These are phyloP conservation scores for Promerops cafer DNA, from an alignment of 2,113 vertebrate species.

Conservation along the genomic window DNA sequence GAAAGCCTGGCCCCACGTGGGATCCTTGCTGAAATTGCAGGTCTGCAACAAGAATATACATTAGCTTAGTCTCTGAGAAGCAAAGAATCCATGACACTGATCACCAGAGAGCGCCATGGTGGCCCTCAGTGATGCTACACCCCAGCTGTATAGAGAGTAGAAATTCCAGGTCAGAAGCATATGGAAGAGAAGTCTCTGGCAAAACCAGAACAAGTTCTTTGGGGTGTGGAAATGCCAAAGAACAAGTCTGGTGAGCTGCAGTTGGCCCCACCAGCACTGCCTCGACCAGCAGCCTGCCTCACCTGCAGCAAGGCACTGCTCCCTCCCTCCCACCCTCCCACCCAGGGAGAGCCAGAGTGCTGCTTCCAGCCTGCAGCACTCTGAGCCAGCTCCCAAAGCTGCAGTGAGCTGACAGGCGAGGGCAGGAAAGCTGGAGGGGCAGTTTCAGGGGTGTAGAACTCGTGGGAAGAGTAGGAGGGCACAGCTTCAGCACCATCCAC, in stretches of 20 bases:
- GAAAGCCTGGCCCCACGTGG: conserved; percentile 88
- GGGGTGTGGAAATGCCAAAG: neutral
- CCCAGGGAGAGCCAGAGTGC: neutral
- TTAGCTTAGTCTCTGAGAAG: neutral
- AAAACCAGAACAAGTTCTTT: neutral
- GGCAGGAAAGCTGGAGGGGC: neutral
- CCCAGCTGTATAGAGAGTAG: neutral
- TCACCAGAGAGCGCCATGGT: neutral
- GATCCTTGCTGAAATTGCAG: conserved; percentile 82
- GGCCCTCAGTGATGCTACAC: neutral
- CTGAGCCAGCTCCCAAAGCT: neutral
- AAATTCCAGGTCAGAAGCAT: neutral
- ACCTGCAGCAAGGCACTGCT: neutral
- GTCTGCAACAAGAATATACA: conserved; percentile 67
- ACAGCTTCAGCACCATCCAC: neutral
- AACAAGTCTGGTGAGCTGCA: neutral
- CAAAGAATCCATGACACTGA: neutral
- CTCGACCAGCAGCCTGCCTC: neutral
- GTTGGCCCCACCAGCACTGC: neutral
- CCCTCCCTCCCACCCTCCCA: neutral
- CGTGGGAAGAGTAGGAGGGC: neutral
- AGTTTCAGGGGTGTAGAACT: neutral
- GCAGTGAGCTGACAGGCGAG: neutral
- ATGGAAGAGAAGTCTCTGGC: neutral
- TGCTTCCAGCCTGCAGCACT: neutral